Base-by-base conservation (phyloP, 2,113 vertebrate species). In the Crotalus tigris region DNA sequence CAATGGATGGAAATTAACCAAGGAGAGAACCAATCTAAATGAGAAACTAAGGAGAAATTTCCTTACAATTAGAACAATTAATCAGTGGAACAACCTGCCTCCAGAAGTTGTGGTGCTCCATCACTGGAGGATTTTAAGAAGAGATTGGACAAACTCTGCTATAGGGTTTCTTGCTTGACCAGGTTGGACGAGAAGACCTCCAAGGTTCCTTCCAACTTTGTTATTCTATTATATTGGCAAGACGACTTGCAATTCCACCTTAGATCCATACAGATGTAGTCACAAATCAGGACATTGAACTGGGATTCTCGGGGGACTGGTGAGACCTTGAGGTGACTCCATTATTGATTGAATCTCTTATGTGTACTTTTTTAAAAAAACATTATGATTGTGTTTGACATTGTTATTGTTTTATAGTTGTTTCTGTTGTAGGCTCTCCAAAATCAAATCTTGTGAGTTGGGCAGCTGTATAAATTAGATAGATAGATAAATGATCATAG, bases 401-500 rank as follows among this genome's bases (percentile, higher is more conserved):
- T n/a, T 69, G 13, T 69, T 69, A 69, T 69, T 15, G 64, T 69
- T 69, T 69, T 69, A 69, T 69, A n/a, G 64, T 69, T 69, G 26
- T 69, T 69, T 69, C n/a, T 69, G 64, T 69, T n/a, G 64, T 5
- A 69, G 13, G 64, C 64, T 69, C 12, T 12, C 64, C 29, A n/a
- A n/a, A 69, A 69, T n/a, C 64, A 69, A 69, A 69, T 15, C 64
- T 69, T 33, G 29, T 15, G 29, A 69, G 64, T 33, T 69, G 29
- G 64, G 64, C 64, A 69, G 26, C 64, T 69, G 64, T n/a, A 69
- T 69, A 69, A 69, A 33, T 69, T 69, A 69, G 13, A n/a, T n/a
- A 69, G 29, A 69, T 69, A 69, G 64, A 69, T 4, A 69, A 69
- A 69, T 94, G 94, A 95, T 96, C 96, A 95, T 94, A 89, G 92